These are phyloP conservation scores for Cyclina sinensis DNA, from an alignment of 1,140 invertebrate species.

Conservation along the genomic window DNA sequence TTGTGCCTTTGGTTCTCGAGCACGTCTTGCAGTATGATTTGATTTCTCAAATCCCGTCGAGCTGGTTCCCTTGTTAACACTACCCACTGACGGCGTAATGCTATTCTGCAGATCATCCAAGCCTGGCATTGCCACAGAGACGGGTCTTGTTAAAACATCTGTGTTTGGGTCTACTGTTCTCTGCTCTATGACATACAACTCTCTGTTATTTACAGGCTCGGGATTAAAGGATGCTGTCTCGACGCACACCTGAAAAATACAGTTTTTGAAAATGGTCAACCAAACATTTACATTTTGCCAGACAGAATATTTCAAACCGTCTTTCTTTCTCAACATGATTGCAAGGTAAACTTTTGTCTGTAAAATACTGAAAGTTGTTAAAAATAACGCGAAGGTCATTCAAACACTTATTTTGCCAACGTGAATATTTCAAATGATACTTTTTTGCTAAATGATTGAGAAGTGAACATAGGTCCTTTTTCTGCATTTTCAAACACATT, in stretches of 20 bases:
- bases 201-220: neutral
- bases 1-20: constrained; percentile 1
- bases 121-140: constrained; percentile 8
- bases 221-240: constrained; percentile 13
- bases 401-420: no score
- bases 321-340: no score
- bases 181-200: neutral
- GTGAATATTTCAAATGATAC: no score
- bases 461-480: no score
- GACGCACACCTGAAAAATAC: constrained; percentile 34
- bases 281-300: no score
- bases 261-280: no score
- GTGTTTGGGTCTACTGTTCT: neutral
- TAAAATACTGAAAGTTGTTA: no score
- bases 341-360: no score
- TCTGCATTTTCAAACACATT: no score
- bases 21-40: neutral
- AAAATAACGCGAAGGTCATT: no score
- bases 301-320: no score
- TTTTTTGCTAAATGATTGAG: no score
- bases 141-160: neutral
- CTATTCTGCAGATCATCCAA: neutral
- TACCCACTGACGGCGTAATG: neutral
- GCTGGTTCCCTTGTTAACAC: neutral
- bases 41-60: neutral